phyloP scores from a whole-genome alignment of 92 coral and sea anemone species.

The Hydrozoanthus gracilis region DNA sequence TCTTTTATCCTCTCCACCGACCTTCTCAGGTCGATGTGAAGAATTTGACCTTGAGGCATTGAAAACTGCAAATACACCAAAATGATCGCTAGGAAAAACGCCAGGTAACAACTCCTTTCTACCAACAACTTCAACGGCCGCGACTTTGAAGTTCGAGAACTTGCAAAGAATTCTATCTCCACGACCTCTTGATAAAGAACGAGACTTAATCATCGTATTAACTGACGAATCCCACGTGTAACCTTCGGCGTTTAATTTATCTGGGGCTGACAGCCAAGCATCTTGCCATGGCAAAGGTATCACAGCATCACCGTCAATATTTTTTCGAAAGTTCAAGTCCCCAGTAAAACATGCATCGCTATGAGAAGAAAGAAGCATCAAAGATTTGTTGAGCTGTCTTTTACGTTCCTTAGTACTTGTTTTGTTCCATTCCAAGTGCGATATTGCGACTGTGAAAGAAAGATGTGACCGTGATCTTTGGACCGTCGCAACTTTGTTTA shows the following conservation, averaged over 20 bases:
- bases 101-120: constrained; percentile 20
- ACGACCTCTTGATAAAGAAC: constrained; percentile 39
- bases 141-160: constrained; percentile 57
- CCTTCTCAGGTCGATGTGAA: too few species aligned
- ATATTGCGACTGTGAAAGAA: constrained; percentile 58
- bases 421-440: constrained; percentile 62
- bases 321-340: constrained; percentile 58
- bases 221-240: constrained; percentile 61
- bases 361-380: constrained; percentile 45
- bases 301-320: constrained; percentile 66
- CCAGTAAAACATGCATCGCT: constrained; percentile 73
- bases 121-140: constrained; percentile 45
- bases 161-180: constrained; percentile 74
- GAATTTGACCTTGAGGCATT: background rate
- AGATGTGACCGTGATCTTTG: too few species aligned
- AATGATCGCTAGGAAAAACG: constrained; percentile 71
- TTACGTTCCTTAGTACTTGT: constrained; percentile 50
- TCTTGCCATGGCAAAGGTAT: constrained; percentile 69
- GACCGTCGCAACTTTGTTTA: too few species aligned
- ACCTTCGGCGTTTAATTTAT: constrained; percentile 60
- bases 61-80: constrained; percentile 57
- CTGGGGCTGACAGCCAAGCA: constrained; percentile 58
- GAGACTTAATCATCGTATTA: constrained; percentile 41
- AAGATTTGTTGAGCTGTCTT: constrained; percentile 52
- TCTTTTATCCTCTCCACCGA: too few species aligned